Evolutionary conservation across 1,140 invertebrate species (phyloP), one percentile per base, ranked within the genome.

Genomic region (Glomeris maerens): DNA sequence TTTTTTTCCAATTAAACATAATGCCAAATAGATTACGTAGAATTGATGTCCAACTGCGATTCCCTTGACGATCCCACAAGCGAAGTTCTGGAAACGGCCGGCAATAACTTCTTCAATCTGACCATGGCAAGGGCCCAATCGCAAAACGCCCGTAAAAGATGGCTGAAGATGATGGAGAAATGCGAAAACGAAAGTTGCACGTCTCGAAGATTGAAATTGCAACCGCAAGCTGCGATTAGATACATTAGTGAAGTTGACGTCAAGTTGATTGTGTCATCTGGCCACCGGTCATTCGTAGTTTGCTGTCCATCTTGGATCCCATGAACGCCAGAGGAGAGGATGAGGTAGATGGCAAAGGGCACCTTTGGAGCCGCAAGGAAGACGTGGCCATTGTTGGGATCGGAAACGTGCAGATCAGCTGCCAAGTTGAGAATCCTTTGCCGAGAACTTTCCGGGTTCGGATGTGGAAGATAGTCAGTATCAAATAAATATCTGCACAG

Each of bases 381-480:
- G 63, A 68, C 52, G 51, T 67, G 40, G 45, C 63, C 2, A 41
- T 71, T n/a, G 28, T 64, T 2, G 62, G 67, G 58, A 44, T 70
- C 17, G 49, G 60, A 49, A 49, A 53, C 13, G 36, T 68, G 2
- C 50, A 53, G 23, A 64, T 86, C 21, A 74, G 72, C 41, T 82
- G 85, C 1, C 76, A 82, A 58, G 82, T 83, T 3, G 83, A 88
- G 49, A 91, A 92, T 74, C 84, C 86, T 0, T 76, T 91, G 40
- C 79, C 80, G 51, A 69, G 85, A 50, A 75, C 74, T 26, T 74
- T 23, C 79, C 80, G 28, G 80, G 81, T n/a, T 78, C 79, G 10
- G 75, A 77, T 14, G 70, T 87, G 2, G 86, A 91, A 64, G 85
- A 90, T 61, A 72, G 84, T 5, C 88, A 91, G 61, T 91, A 89